phyloP scores from a whole-genome alignment of 2,888 invertebrate genomes.

The Tanytarsus gracilentus region DNA sequence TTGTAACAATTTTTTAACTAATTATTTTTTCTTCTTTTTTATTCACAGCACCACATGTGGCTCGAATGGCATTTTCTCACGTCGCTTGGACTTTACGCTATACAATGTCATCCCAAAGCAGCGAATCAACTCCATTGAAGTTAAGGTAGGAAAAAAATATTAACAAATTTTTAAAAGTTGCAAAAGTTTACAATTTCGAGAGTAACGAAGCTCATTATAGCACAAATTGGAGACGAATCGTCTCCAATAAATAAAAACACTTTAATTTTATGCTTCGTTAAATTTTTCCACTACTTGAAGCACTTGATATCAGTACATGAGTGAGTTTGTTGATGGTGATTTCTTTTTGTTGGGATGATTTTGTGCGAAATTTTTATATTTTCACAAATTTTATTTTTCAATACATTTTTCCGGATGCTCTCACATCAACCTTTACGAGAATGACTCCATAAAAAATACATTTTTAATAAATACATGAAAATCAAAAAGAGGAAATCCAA shows the following conservation, averaged over 20 bases:
- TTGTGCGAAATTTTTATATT: no score
- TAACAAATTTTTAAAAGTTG: background rate
- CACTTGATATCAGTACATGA: no score
- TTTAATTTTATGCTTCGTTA: constrained; percentile 38
- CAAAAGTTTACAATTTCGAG: constrained; percentile 2
- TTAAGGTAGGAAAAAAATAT: constrained; percentile 66
- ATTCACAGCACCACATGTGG: constrained; percentile 74
- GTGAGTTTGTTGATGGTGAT: no score
- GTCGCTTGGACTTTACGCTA: constrained; percentile 87
- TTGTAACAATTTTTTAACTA: background rate
- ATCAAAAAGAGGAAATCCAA: no score
- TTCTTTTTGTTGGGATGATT: no score
- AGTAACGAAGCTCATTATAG: background rate
- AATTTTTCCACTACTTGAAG: constrained; percentile 30
- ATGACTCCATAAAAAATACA: no score
- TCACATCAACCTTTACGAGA: no score
- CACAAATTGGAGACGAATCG: constrained; percentile 10
- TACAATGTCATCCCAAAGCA: constrained; percentile 89
- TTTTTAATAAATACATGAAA: no score
- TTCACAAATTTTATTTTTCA: no score
- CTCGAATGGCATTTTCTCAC: constrained; percentile 86
- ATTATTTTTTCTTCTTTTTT: background rate
- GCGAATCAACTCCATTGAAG: constrained; percentile 97
- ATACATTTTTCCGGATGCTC: no score
- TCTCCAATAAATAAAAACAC: constrained; percentile 32